These are phyloP conservation scores for Scotopteryx bipunctaria DNA, from an alignment of 2,888 invertebrate species.

Conservation along the genomic window DNA sequence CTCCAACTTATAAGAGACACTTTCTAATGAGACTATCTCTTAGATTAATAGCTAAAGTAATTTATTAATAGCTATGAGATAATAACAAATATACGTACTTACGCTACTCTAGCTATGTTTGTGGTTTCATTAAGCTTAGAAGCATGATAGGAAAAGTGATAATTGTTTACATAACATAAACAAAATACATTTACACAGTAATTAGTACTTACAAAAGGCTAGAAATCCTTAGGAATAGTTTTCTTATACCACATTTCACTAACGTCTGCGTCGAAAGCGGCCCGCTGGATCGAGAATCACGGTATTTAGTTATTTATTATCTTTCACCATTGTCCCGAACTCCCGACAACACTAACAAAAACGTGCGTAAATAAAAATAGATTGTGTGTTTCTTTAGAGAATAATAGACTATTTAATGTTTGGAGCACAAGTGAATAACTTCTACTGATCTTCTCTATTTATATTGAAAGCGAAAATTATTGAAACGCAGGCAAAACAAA, in stretches of 20 bases:
- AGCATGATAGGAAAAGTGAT: too few species aligned
- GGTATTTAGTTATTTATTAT: conserved; percentile 67
- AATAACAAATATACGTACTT: too few species aligned
- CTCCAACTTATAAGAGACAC: too few species aligned
- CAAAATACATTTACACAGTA: too few species aligned
- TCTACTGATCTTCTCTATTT: conserved; percentile 3
- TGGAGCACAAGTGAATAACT: conserved; percentile 5
- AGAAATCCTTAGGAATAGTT: conserved; percentile 50
- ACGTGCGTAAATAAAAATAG: neutral
- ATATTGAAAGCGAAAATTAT: conserved; percentile 20
- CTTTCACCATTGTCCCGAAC: conserved; percentile 59
- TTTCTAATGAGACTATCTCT: too few species aligned
- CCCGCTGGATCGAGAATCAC: conserved; percentile 57
- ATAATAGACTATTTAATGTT: neutral
- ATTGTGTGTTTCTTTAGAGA: neutral
- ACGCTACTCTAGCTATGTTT: too few species aligned
- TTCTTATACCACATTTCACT: conserved; percentile 71
- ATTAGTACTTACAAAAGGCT: conserved; percentile 58
- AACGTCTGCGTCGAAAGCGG: conserved; percentile 53
- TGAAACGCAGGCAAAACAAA: conserved; percentile 10
- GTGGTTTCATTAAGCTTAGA: too few species aligned
- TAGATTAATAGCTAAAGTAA: too few species aligned
- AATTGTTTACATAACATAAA: too few species aligned
- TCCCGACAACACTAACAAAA: conserved; percentile 12
- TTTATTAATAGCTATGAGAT: too few species aligned